phyloP scores from a whole-genome alignment of 2,797 vertebrate genomes.

The Myripristis jacobus region DNA sequence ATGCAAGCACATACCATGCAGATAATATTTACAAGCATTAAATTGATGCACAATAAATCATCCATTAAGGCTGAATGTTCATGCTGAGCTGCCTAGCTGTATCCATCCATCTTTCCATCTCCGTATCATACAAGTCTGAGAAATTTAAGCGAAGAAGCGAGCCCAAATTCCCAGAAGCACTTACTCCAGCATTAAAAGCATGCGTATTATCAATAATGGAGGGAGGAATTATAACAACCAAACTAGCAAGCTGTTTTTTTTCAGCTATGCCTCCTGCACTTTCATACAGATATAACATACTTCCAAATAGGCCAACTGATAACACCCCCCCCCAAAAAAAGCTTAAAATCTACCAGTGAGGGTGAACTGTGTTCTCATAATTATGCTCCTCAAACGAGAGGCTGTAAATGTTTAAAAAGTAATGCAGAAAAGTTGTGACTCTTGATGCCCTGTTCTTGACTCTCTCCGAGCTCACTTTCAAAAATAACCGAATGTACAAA shows the following conservation, averaged over 20 bases:
- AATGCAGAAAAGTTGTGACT: too few relatives aligned
- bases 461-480: too few relatives aligned
- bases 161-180: slow-evolving; percentile 45
- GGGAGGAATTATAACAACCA: slow-evolving; percentile 30
- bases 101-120: slow-evolving; percentile 41
- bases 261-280: slow-evolving; percentile 1
- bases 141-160: slow-evolving; percentile 39
- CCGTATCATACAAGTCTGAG: slow-evolving; percentile 42
- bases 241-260: slow-evolving; percentile 20
- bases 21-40: slow-evolving; percentile 45
- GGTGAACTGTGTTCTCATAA: background rate
- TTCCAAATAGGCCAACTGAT: background rate
- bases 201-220: slow-evolving; percentile 42
- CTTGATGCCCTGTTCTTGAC: too few relatives aligned
- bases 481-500: too few relatives aligned
- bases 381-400: too few relatives aligned
- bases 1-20: slow-evolving; percentile 22
- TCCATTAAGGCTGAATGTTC: slow-evolving; percentile 54
- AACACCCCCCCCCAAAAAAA: background rate
- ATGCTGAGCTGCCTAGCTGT: slow-evolving; percentile 21
- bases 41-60: slow-evolving; percentile 47
- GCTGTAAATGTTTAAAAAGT: too few relatives aligned
- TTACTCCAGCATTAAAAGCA: slow-evolving; percentile 49
- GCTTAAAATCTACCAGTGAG: background rate
- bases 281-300: slow-evolving; percentile 7